These are phyloP conservation scores for Parnassius apollo DNA, from an alignment of 2,888 invertebrate genomes.

Conservation along the genomic window DNA sequence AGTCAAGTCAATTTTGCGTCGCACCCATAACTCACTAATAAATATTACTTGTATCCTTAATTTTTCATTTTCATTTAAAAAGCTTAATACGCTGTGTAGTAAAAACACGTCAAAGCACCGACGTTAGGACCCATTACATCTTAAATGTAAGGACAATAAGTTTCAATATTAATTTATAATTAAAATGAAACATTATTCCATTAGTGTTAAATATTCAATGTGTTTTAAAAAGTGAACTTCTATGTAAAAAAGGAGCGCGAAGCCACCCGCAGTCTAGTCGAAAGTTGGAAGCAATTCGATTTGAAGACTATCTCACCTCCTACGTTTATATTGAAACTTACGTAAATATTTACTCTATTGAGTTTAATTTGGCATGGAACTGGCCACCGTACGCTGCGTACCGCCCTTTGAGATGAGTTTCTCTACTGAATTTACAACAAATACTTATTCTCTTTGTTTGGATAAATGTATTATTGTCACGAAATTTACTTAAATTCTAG, in stretches of 20 bases:
- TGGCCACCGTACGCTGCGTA: slow-evolving; percentile 54
- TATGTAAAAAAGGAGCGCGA: slow-evolving; percentile 55
- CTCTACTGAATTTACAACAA: slow-evolving; percentile 17
- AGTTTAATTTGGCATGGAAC: slow-evolving; percentile 77
- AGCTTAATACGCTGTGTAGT: too few species aligned
- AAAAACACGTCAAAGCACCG: too few species aligned
- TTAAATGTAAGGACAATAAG: neutral
- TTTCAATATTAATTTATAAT: slow-evolving; percentile 11
- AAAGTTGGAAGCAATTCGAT: slow-evolving; percentile 74
- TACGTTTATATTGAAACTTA: slow-evolving; percentile 79
- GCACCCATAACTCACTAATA: too few species aligned
- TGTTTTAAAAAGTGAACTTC: slow-evolving; percentile 14
- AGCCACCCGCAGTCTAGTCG: slow-evolving; percentile 72
- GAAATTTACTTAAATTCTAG: neutral
- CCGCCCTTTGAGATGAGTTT: slow-evolving; percentile 44
- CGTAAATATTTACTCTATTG: slow-evolving; percentile 79
- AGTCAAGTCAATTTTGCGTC: too few species aligned
- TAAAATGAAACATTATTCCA: slow-evolving; percentile 3
- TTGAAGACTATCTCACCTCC: slow-evolving; percentile 77
- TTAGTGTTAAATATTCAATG: slow-evolving; percentile 6
- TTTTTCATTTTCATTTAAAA: too few species aligned
- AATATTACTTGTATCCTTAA: too few species aligned
- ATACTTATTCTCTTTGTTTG: neutral
- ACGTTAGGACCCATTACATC: too few species aligned
- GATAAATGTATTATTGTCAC: too few species aligned